phyloP scores from a whole-genome alignment of 1,140 invertebrate species.

The Lordiphosa collinella region DNA sequence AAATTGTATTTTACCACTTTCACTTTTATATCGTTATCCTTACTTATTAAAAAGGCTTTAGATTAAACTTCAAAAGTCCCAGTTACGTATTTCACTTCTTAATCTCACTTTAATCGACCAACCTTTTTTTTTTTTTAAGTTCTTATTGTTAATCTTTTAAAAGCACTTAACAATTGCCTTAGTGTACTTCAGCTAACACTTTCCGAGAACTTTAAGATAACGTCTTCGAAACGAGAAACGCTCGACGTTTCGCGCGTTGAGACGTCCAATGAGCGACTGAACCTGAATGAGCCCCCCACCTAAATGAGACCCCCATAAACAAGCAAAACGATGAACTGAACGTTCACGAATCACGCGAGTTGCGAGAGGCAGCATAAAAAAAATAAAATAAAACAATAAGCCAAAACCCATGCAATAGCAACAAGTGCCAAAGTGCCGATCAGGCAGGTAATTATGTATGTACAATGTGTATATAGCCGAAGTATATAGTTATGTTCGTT shows the following conservation, averaged over 20 bases:
- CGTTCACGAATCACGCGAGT: constrained; percentile 65
- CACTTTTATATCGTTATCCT: too few relatives aligned
- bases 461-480: constrained; percentile 3
- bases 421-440: constrained; percentile 68
- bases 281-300: constrained; percentile 53
- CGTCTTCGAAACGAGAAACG: constrained; percentile 19
- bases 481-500: not conserved
- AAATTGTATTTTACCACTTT: too few relatives aligned
- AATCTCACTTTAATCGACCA: not conserved
- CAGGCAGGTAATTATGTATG: constrained; percentile 45
- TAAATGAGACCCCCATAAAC: constrained; percentile 40
- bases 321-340: constrained; percentile 22
- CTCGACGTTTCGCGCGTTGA: constrained; percentile 46
- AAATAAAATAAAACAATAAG: constrained; percentile 13
- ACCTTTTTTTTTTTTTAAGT: not conserved
- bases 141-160: constrained; percentile 2
- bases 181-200: constrained; percentile 9
- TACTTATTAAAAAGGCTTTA: too few relatives aligned
- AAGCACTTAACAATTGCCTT: not conserved
- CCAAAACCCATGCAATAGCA: constrained; percentile 37
- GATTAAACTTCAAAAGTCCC: not conserved
- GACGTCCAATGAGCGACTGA: constrained; percentile 60
- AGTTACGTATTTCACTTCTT: not conserved
- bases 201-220: constrained; percentile 23
- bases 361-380: constrained; percentile 62